These are phyloP conservation scores for Montipora cactus DNA, from an alignment of 64 coral and sea anemone genomes.

Conservation along the genomic window DNA sequence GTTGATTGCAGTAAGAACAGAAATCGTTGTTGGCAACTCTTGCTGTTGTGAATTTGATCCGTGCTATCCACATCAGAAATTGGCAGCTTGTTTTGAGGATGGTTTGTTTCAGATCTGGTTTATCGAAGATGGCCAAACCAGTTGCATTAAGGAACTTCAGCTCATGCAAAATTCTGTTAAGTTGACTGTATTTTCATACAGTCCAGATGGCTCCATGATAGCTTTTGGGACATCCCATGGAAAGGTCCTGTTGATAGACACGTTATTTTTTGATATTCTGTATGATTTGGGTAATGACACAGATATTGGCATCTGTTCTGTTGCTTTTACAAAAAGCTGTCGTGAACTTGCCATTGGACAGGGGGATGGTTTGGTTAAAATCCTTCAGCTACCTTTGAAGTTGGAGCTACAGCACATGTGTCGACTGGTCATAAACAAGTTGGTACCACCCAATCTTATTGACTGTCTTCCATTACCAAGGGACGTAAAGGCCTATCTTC, in stretches of 20 bases:
- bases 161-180: conserved; percentile 43
- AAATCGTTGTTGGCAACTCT: neutral
- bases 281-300: conserved; percentile 56
- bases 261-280: conserved; percentile 27
- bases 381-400: conserved; percentile 83
- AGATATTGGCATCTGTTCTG: conserved; percentile 39
- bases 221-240: conserved; percentile 83
- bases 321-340: conserved; percentile 89
- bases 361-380: conserved; percentile 70
- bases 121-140: conserved; percentile 21
- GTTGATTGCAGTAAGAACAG: conserved; percentile 6
- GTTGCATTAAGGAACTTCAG: conserved; percentile 62
- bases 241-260: conserved; percentile 66
- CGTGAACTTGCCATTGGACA: conserved; percentile 82
- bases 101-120: conserved; percentile 67
- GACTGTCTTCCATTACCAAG: conserved; percentile 75
- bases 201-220: conserved; percentile 63
- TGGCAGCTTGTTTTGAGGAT: conserved; percentile 42
- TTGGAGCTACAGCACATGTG: conserved; percentile 88
- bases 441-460: conserved; percentile 71
- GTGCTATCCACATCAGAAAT: conserved; percentile 22
- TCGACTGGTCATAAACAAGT: conserved; percentile 65
- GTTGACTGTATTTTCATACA: conserved; percentile 62
- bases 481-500: conserved; percentile 72
- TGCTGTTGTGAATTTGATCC: conserved; percentile 63